phyloP scores from a whole-genome alignment of 2,113 vertebrate species.

The Cromileptes altivelis region DNA sequence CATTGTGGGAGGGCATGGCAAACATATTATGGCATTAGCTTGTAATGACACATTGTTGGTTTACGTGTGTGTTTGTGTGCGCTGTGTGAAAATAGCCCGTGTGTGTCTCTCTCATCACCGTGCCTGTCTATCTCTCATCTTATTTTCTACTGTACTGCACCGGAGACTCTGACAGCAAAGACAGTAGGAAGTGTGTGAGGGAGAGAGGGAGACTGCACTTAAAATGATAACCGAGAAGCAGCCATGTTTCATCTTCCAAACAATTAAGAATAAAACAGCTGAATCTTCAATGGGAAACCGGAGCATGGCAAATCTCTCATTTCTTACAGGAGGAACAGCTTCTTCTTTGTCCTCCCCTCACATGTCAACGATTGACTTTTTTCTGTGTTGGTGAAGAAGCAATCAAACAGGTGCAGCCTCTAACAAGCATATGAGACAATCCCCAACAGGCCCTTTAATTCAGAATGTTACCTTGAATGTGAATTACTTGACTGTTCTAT shows the following conservation, averaged over 20 bases:
- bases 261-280: constrained; percentile 40
- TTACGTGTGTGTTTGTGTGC: constrained; percentile 21
- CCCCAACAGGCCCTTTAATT: constrained; percentile 16
- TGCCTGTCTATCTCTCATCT: constrained; percentile 35
- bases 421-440: constrained; percentile 22
- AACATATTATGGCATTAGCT: constrained; percentile 58
- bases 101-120: constrained; percentile 26
- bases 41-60: constrained; percentile 63
- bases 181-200: not conserved
- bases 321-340: constrained; percentile 28
- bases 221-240: constrained; percentile 8
- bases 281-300: constrained; percentile 4
- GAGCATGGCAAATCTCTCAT: constrained; percentile 7
- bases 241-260: constrained; percentile 29
- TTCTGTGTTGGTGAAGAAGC: constrained; percentile 28
- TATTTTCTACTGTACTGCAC: constrained; percentile 30
- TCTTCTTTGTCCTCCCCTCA: constrained; percentile 16
- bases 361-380: constrained; percentile 41
- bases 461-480: constrained; percentile 15
- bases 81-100: constrained; percentile 39
- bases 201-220: not conserved
- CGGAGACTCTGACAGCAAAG: constrained; percentile 21
- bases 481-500: constrained; percentile 5
- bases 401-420: constrained; percentile 37
- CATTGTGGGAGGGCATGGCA: constrained; percentile 58